Evolutionary conservation across 2,888 invertebrate species (phyloP).

Genomic region (Drosophila robusta): DNA sequence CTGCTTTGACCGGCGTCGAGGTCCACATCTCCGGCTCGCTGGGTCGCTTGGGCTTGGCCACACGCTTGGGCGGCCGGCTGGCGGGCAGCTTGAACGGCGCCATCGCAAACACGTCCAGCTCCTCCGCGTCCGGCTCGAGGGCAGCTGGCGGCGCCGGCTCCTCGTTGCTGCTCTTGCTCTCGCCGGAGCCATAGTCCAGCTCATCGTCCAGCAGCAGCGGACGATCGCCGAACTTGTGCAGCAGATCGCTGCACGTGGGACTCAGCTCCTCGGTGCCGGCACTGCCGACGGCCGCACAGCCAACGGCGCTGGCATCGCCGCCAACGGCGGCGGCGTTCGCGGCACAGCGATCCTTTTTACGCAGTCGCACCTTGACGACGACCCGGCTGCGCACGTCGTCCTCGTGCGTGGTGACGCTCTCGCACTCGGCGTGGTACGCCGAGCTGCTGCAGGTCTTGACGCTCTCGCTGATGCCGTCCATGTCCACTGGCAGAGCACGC

Average conservation of each 20-base stretch:
- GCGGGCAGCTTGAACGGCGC: slow-evolving; percentile 88
- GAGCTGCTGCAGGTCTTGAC: slow-evolving; percentile 89
- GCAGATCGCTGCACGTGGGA: slow-evolving; percentile 86
- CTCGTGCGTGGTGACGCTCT: slow-evolving; percentile 88
- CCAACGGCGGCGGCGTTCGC: slow-evolving; percentile 41
- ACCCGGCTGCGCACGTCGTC: slow-evolving; percentile 86
- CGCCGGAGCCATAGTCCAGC: slow-evolving; percentile 88
- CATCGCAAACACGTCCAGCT: slow-evolving; percentile 89
- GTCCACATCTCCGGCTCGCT: slow-evolving; percentile 82
- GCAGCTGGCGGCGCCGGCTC: slow-evolving; percentile 38
- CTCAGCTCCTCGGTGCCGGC: slow-evolving; percentile 84
- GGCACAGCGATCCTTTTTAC: slow-evolving; percentile 84
- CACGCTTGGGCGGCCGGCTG: slow-evolving; percentile 72
- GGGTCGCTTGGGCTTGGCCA: slow-evolving; percentile 52
- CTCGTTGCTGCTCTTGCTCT: slow-evolving; percentile 80
- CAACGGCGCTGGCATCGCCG: slow-evolving; percentile 29
- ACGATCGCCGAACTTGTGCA: slow-evolving; percentile 91
- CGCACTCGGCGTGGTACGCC: slow-evolving; percentile 90
- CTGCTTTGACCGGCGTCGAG: slow-evolving; percentile 83
- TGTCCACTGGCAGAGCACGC: slow-evolving; percentile 81
- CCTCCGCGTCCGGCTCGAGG: slow-evolving; percentile 49
- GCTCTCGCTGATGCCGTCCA: slow-evolving; percentile 88
- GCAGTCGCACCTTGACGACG: slow-evolving; percentile 86
- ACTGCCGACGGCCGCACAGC: slow-evolving; percentile 22
- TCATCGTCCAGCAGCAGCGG: slow-evolving; percentile 92